A percentile compares a stretch with the other conserved stretches of the same genome.
phyloP scores from a whole-genome alignment of 2,113 vertebrate species.

The Furnarius figulus region DNA sequence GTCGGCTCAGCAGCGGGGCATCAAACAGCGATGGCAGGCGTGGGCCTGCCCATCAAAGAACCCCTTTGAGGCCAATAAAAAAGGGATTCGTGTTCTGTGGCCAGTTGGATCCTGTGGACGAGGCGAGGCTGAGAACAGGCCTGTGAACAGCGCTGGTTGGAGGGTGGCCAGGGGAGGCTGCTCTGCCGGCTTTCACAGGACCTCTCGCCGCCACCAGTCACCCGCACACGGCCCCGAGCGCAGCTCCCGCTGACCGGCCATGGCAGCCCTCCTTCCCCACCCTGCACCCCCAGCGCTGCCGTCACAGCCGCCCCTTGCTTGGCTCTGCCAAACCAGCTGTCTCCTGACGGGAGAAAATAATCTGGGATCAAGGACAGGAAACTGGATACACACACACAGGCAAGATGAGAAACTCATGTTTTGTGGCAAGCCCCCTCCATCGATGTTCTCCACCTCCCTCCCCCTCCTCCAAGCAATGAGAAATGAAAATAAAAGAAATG shows the following conservation, averaged over 20 bases:
- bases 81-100: conserved; percentile 70
- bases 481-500: neutral
- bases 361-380: conserved; percentile 69
- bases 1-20: neutral
- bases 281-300: neutral
- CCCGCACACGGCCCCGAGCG: conserved; percentile 36
- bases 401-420: conserved; percentile 47
- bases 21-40: conserved; percentile 65
- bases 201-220: conserved; percentile 67
- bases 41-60: conserved; percentile 78
- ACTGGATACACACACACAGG: conserved; percentile 5
- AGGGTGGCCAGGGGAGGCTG: conserved; percentile 68
- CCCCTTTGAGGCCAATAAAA: conserved; percentile 76
- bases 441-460: neutral
- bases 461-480: neutral
- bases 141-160: conserved; percentile 74
- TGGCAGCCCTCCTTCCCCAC: neutral
- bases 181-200: conserved; percentile 76
- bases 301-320: neutral
- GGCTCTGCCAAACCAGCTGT: conserved; percentile 54
- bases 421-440: neutral
- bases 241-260: neutral
- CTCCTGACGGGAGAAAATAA: conserved; percentile 49
- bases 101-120: conserved; percentile 63
- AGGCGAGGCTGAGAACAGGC: conserved; percentile 80